Evolutionary conservation across 1,140 invertebrate genomes (phyloP), one percentile per base, ranked within the genome.

Genomic region (Calephelis nemesis): DNA sequence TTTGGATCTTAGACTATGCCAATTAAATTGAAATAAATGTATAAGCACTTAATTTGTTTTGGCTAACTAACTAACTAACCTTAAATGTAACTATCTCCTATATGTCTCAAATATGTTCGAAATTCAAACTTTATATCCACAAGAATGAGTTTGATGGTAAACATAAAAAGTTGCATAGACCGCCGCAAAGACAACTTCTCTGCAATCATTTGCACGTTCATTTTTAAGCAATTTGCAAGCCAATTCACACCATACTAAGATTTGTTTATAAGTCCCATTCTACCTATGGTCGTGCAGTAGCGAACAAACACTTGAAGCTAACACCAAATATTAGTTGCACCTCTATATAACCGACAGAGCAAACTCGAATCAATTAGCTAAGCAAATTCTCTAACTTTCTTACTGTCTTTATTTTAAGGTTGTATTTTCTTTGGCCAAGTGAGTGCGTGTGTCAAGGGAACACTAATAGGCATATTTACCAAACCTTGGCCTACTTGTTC

Each of bases 381-480:
- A 58, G 52, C 19, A 58, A 58, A 58, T 58, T 58, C 19, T 39
- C 19, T 30, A 39, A 39, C 52, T 58, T 58, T 58, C 52, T 58
- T 58, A 58, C 15, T 15, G 15, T 11, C 52, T 58, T 58, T 11
- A 30, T 19, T 39, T 58, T 58, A 58, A 58, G 30, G 52, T 58
- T 58, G 52, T 9, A 6, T 58, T 58, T 58, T 30, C 54, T 9
- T 39, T 58, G 54, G 54, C 54, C 54, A 58, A 11, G 12, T 39
- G 11, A 10, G 54, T 39, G 54, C 54, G 11, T 58, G 54, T 58
- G 54, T 58, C 54, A 58, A 58, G 54, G 54, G 54, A 58, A 58
- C 52, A 19, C 54, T 39, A 58, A 58, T 58, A 58, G 54, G 30
- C 19, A 39, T 58, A 58, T 58, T 58, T 58, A 15, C 54, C 15